Evolutionary conservation across 2,888 invertebrate species (phyloP), one percentile per base, ranked within the genome.

Genomic region (Acronicta psi): DNA sequence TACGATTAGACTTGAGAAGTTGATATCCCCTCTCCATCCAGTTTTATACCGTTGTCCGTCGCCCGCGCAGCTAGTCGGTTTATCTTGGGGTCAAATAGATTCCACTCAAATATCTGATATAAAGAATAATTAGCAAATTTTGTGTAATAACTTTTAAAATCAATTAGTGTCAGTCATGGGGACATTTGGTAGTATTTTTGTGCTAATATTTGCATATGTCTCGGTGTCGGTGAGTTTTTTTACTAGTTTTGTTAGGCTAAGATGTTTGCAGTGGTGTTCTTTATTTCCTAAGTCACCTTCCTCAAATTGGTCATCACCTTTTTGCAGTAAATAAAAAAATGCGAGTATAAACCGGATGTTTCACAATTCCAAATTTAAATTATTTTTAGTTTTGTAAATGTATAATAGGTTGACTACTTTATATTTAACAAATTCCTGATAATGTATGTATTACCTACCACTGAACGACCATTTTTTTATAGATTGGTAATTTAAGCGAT

Each of bases 181-280:
- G 17, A 9, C 31, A 0, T 20, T 11, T 2, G 8, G 11, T n/a
- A 4, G 50, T 69, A 41, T 40, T 16, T 18, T 25, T 0, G 45
- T 52, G 29, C 37, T 57, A 0, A 14, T 70, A 41, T 25, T 37
- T 8, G 16, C 38, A 1, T 44, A 2, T 38, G 14, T 58, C n/a
- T 59, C 59, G 72, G 71, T 66, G 16, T 59, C 59, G 72, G 71
- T 66, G 16, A 55, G 62, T 61, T 52, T 31, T 29, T 29, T 29
- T 11, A 29, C 29, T 2, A 11, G 29, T 11, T 13, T 6, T 34
- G 34, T 34, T n/a, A n/a, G n/a, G n/a, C n/a, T n/a, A n/a, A n/a
- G n/a, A n/a, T n/a, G n/a, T n/a, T n/a, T n/a, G n/a, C n/a, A n/a
- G n/a, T n/a, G n/a, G n/a, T n/a, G n/a, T n/a, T n/a, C n/a, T n/a